Evolutionary conservation across 2,888 invertebrate species (phyloP), one percentile per base, ranked within the genome.

Genomic region (Serripes groenlandicus): DNA sequence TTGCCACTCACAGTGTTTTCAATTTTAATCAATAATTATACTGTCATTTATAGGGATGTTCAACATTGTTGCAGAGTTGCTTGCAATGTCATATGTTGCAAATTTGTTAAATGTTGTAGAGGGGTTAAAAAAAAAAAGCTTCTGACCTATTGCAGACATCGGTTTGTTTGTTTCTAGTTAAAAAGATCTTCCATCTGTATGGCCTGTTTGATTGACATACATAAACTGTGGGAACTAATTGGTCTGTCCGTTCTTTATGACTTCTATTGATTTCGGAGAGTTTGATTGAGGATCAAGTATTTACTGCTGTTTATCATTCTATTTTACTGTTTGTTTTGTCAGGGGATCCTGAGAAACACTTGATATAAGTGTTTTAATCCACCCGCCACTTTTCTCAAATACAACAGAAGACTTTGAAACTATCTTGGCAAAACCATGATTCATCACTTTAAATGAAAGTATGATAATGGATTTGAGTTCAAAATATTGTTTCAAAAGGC

Each of bases 161-260:
- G 49, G 21, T 21, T 21, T 49, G 49, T 49, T 21, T 3, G 49
- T 49, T 49, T 49, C 21, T 49, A 21, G 49, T 49, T 49, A 21
- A 2, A 42, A 11, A 5, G 49, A 26, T 60, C 30, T 60, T 60
- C 60, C 26, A 60, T 60, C 26, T 28, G 26, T 5, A 34, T n/a
- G 62, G 62, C 18, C 42, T 3, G 9, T 28, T 42, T 66, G 66
- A 66, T 66, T 26, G 66, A 42, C 66, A 42, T 66, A 42, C 23
- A 66, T 42, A 66, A 66, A 66, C 66, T 26, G 66, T 37, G 11
- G 42, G 35, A 35, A 66, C 66, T 66, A 66, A 66, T 66, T 66
- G 66, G 66, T 66, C 66, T 66, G 42, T 42, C 66, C 66, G n/a
- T 11, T 21, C 32, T 21, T 34, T 34, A 21, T 62, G 21, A 28